A percentile compares a stretch with the other conserved stretches of the same genome.
Conservation (phyloP, 2,888 invertebrate species). For the Glomeris marginata region DNA sequence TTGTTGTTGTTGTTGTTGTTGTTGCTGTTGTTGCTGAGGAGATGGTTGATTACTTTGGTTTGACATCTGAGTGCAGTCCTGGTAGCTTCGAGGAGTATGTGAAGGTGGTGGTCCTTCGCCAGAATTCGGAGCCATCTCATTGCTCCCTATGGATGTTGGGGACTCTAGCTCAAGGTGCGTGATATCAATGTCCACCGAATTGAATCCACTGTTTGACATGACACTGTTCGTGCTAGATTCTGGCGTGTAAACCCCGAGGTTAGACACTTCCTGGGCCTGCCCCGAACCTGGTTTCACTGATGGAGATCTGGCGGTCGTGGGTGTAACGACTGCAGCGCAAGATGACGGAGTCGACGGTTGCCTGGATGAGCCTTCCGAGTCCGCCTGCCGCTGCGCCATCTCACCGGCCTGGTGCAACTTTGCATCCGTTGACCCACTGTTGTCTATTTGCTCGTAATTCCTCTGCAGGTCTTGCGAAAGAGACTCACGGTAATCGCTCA, state of each 20-base stretch:
- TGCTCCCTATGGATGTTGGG: slow-evolving; percentile 62
- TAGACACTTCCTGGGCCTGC: slow-evolving; percentile 37
- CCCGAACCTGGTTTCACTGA: slow-evolving; percentile 11
- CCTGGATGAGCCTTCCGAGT: background rate
- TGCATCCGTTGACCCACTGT: slow-evolving; percentile 2
- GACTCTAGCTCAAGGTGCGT: slow-evolving; percentile 72
- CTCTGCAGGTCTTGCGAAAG: slow-evolving; percentile 9
- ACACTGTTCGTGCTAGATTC: slow-evolving; percentile 71
- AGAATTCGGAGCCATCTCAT: slow-evolving; percentile 52
- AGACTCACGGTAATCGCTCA: slow-evolving; percentile 11
- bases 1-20: slow-evolving; percentile 28
- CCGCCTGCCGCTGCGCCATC: slow-evolving; percentile 8
- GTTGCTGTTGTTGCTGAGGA: slow-evolving; percentile 26
- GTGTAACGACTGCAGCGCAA: background rate
- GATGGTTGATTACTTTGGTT: slow-evolving; percentile 20
- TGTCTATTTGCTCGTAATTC: slow-evolving; percentile 13
- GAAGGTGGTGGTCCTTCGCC: slow-evolving; percentile 37
- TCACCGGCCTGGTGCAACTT: slow-evolving; percentile 7
- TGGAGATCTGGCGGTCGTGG: background rate
- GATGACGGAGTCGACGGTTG: background rate
- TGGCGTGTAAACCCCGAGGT: slow-evolving; percentile 72
- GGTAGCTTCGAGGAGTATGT: slow-evolving; percentile 26
- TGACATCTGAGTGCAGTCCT: slow-evolving; percentile 28
- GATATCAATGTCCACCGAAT: slow-evolving; percentile 68
- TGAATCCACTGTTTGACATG: slow-evolving; percentile 25